Percentiles rank a stretch among this genome's conserved stretches.
Evolutionary conservation across 1,140 invertebrate genomes (phyloP).

Genomic region (Papilio polytes): DNA sequence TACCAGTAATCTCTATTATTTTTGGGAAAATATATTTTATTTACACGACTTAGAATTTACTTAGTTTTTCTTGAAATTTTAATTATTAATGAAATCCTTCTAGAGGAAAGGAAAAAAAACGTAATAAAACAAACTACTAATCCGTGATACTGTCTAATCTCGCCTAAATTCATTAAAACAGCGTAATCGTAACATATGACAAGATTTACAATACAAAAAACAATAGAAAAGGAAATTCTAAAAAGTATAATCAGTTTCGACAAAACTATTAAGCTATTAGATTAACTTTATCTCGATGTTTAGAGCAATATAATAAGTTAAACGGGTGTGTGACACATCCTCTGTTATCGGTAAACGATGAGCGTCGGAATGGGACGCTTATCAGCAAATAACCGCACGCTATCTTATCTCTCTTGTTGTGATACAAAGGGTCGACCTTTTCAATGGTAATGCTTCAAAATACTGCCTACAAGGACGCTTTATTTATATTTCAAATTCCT

Average conservation of each 20-base stretch:
- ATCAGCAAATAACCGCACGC: conserved; percentile 24
- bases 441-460: conserved; percentile 35
- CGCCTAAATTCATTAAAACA: too few species aligned
- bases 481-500: background rate
- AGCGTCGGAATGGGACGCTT: conserved; percentile 27
- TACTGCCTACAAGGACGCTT: background rate
- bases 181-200: background rate
- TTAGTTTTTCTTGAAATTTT: background rate
- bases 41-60: background rate
- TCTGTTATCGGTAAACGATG: conserved; percentile 34
- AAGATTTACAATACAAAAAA: background rate
- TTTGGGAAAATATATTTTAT: background rate
- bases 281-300: conserved; percentile 32
- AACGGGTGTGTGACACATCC: conserved; percentile 29
- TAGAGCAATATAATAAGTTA: conserved; percentile 29
- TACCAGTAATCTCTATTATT: conserved; percentile 19
- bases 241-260: background rate
- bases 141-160: background rate
- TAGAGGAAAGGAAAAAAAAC: background rate
- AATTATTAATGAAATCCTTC: background rate
- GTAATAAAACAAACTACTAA: background rate
- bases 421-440: conserved; percentile 39
- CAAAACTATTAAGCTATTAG: background rate
- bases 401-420: conserved; percentile 39
- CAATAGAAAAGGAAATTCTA: conserved; percentile 43